Evolutionary conservation across 2,113 vertebrate genomes (phyloP).

Genomic region (Scomber japonicus): DNA sequence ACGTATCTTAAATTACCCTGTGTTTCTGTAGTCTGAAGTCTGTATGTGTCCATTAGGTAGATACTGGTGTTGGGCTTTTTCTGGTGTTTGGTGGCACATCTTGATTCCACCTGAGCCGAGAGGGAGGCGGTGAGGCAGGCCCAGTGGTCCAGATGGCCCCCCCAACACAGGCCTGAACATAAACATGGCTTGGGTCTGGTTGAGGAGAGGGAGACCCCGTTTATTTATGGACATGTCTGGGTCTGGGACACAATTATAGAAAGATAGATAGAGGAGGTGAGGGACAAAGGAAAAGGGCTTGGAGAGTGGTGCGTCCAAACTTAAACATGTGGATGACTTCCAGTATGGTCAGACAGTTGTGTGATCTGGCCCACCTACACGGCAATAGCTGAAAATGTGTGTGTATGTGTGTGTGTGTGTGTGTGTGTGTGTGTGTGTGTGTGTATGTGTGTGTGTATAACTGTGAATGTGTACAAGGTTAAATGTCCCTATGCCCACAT

Average conservation of each 20-base stretch:
- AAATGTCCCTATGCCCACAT: conserved; percentile 20
- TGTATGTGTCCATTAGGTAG: conserved; percentile 47
- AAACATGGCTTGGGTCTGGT: conserved; percentile 80
- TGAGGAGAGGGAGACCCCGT: conserved; percentile 74
- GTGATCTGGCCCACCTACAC: conserved; percentile 68
- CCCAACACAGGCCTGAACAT: conserved; percentile 67
- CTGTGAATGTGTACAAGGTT: conserved; percentile 17
- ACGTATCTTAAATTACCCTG: conserved; percentile 25
- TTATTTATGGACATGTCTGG: conserved; percentile 87
- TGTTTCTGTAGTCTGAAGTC: conserved; percentile 38
- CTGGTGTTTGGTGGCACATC: conserved; percentile 71
- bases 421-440: neutral
- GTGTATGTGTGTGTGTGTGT: neutral
- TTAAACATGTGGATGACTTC: conserved; percentile 35
- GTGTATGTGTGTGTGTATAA: neutral
- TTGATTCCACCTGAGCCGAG: conserved; percentile 81
- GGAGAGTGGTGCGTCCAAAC: conserved; percentile 35
- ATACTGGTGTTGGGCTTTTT: conserved; percentile 17
- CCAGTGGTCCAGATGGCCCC: conserved; percentile 73
- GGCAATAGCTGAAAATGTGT: conserved; percentile 18
- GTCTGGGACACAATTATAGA: conserved; percentile 79
- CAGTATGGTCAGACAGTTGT: conserved; percentile 50
- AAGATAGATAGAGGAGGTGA: conserved; percentile 75
- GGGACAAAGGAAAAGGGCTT: conserved; percentile 60
- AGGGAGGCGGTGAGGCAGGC: conserved; percentile 51